These are phyloP conservation scores for Stichopus chloronotus DNA, from an alignment of 35 echinoderm and acorn worm species.

Conservation along the genomic window DNA sequence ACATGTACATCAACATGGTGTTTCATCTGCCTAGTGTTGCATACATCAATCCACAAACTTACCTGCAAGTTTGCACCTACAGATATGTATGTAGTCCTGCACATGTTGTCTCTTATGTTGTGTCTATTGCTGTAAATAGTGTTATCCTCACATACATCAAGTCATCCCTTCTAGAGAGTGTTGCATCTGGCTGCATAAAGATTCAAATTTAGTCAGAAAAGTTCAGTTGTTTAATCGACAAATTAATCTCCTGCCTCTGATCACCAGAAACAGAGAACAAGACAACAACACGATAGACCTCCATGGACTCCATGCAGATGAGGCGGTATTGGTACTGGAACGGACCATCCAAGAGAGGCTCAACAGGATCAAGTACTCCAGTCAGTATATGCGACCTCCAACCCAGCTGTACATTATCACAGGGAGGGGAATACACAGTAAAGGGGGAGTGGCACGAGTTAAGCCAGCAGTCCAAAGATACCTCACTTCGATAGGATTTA, in stretches of 20 bases:
- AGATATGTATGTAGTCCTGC: too few relatives aligned
- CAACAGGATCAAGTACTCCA: not conserved
- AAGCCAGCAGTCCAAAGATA: slow-evolving; percentile 68
- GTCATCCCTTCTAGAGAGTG: too few relatives aligned
- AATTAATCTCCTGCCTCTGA: not conserved
- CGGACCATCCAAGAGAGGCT: slow-evolving; percentile 58
- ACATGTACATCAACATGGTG: too few relatives aligned
- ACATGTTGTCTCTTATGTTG: too few relatives aligned
- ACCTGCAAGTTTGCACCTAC: too few relatives aligned
- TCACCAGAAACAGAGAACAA: slow-evolving; percentile 19
- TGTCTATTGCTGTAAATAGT: too few relatives aligned
- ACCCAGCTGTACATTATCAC: slow-evolving; percentile 76
- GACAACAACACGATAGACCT: slow-evolving; percentile 79
- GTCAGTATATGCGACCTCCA: not conserved
- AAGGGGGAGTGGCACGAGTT: slow-evolving; percentile 72
- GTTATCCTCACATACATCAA: too few relatives aligned
- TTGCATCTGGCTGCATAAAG: too few relatives aligned
- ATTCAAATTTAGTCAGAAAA: too few relatives aligned
- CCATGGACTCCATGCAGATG: slow-evolving; percentile 80
- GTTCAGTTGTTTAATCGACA: too few relatives aligned
- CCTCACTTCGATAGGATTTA: slow-evolving; percentile 65
- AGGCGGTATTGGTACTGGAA: slow-evolving; percentile 68
- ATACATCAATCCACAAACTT: too few relatives aligned
- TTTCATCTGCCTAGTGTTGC: too few relatives aligned
- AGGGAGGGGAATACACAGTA: slow-evolving; percentile 76